phyloP scores from a whole-genome alignment of 2,113 vertebrate species.

The Pimephales promelas region DNA sequence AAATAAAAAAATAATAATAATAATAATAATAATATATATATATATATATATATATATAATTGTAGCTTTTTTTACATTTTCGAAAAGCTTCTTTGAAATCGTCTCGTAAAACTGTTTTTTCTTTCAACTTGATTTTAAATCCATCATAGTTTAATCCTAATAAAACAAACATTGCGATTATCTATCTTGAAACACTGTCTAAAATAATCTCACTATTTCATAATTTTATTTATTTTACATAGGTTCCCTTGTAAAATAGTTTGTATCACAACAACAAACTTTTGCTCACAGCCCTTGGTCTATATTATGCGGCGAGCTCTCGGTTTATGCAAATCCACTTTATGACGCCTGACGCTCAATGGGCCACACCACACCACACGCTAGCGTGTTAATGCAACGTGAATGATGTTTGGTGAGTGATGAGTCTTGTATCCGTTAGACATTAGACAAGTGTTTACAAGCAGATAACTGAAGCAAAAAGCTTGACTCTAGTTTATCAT shows the following conservation, averaged over 20 bases:
- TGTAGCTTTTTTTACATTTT: too few species aligned
- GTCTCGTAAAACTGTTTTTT: not conserved
- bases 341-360: slow-evolving; percentile 8
- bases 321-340: slow-evolving; percentile 9
- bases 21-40: too few species aligned
- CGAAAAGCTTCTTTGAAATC: not conserved
- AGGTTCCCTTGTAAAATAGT: too few species aligned
- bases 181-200: not conserved
- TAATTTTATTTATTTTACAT: not conserved
- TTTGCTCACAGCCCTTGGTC: not conserved
- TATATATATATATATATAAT: too few species aligned
- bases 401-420: slow-evolving; percentile 17
- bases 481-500: not conserved
- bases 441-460: not conserved
- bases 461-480: not conserved
- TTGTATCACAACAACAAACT: too few species aligned
- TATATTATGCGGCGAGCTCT: not conserved
- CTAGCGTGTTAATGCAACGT: not conserved
- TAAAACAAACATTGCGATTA: not conserved
- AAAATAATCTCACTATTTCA: not conserved
- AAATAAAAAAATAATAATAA: too few species aligned
- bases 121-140: not conserved
- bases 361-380: too few species aligned
- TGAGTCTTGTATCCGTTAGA: not conserved
- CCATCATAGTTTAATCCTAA: not conserved